Conservation (phyloP, 2,888 invertebrate genomes). For the Pyrochroa serraticornis region DNA sequence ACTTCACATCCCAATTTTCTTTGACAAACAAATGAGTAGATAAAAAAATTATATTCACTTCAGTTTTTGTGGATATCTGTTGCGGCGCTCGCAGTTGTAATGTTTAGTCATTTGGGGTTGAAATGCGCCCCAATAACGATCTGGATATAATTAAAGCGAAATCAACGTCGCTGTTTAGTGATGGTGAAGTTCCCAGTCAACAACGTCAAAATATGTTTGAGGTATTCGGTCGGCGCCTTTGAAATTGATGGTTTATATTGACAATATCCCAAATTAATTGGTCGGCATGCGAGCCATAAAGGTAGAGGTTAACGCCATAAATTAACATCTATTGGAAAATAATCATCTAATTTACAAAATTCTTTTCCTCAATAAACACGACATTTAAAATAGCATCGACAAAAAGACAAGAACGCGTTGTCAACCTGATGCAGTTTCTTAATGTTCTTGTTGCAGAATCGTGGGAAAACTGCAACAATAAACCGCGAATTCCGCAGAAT, state of each 20-base stretch:
- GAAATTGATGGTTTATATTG: conserved; percentile 37
- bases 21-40: no score
- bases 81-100: background rate
- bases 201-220: conserved; percentile 33
- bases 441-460: conserved; percentile 6
- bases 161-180: conserved; percentile 30
- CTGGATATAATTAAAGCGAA: conserved; percentile 32
- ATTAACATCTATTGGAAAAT: conserved; percentile 31
- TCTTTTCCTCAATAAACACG: conserved; percentile 27
- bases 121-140: background rate
- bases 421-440: conserved; percentile 1
- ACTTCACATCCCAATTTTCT: no score
- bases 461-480: conserved; percentile 17
- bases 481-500: background rate
- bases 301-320: conserved; percentile 33
- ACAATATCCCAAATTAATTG: conserved; percentile 38
- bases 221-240: conserved; percentile 36
- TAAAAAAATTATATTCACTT: no score
- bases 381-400: conserved; percentile 20
- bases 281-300: conserved; percentile 30
- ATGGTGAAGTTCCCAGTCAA: conserved; percentile 34
- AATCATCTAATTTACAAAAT: conserved; percentile 23
- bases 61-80: no score
- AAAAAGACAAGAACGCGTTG: background rate
- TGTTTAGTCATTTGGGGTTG: background rate